phyloP scores from a whole-genome alignment of 2,113 vertebrate genomes.

The Sebastes fasciatus region DNA sequence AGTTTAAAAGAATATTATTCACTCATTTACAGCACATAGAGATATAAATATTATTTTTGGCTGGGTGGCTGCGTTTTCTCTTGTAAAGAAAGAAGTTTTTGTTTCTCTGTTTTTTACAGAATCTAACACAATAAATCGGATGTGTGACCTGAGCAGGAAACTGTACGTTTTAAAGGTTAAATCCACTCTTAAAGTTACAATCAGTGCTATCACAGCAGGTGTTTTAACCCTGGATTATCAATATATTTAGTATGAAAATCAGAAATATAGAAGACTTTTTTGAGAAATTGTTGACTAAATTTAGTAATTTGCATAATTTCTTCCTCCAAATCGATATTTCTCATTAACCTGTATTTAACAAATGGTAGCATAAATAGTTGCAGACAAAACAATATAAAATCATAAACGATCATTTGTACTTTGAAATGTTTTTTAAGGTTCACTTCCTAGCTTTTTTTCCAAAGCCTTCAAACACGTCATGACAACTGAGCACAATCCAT shows the following conservation, averaged over 20 bases:
- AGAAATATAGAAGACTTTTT: not conserved
- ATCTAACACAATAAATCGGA: not conserved
- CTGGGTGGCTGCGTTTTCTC: not conserved
- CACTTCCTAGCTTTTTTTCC: not conserved
- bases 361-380: not conserved
- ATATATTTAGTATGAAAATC: not conserved
- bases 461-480: not conserved
- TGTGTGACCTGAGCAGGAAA: slow-evolving; percentile 11
- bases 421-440: not conserved
- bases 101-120: slow-evolving; percentile 30
- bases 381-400: not conserved
- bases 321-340: not conserved
- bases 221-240: too few species aligned
- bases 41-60: not conserved
- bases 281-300: not conserved
- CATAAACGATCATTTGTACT: not conserved
- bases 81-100: not conserved
- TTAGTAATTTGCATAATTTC: not conserved
- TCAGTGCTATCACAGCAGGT: not conserved
- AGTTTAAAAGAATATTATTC: slow-evolving; percentile 19
- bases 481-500: not conserved
- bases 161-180: not conserved
- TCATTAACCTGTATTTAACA: too few species aligned
- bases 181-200: not conserved
- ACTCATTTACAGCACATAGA: slow-evolving; percentile 6